Base-by-base conservation (phyloP, 2,888 invertebrate species). In the Phragmatobia fuliginosa region DNA sequence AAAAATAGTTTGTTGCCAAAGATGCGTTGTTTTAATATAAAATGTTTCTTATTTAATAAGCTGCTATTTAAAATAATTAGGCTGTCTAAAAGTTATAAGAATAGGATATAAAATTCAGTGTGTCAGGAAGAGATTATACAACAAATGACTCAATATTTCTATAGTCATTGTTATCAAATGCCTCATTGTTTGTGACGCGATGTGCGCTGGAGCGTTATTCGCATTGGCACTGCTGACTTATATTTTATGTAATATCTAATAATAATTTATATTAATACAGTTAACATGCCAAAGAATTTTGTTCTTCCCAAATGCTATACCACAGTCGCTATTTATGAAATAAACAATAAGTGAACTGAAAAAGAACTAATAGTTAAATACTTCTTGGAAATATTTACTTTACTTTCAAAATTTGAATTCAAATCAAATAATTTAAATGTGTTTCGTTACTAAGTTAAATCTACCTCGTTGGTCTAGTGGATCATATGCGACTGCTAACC, bases 81-180 rank as follows among this genome's bases (percentile, higher is more conserved):
- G 25, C 16, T 62, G 7, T 38, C 3, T 52, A 32, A 14, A 36
- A 25, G 16, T 8, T 62, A 18, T 10, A 18, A 38, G 18, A 62
- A 62, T 38, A 32, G 8, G 32, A 64, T 32, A 31, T 21, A 61
- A 33, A 41, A 52, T 21, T 49, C 18, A 32, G 49, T 33, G 25
- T 33, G 49, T 25, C 49, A 33, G 49, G 10, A n/a, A 14, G 28
- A 2, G 63, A 52, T 49, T 64, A 33, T 49, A 52, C 33, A 32
- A 31, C 63, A 52, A 52, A 64, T 64, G 14, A 52, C 63, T 49
- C 32, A 33, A 49, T 52, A 14, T 52, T 49, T 64, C 49, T 49
- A 64, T 52, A 52, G n/a, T 49, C 49, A 64, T 64, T 64, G 63
- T 64, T 52, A 25, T 52, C 56, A 62, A 41, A 62, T 31, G 32